phyloP scores from a whole-genome alignment of 2,888 invertebrate species.

The Netelia melanura region DNA sequence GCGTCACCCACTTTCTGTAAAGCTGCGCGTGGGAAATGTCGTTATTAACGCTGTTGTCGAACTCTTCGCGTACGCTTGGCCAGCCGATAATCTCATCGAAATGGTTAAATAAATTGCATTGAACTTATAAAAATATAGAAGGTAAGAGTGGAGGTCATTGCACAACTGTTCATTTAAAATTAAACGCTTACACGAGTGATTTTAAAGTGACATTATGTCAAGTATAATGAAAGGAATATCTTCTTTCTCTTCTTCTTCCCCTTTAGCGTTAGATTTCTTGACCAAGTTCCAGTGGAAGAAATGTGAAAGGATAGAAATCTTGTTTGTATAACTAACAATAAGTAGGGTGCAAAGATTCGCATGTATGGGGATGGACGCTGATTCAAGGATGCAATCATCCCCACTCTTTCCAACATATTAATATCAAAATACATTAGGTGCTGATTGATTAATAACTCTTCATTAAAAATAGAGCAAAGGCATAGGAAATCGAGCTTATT shows the following conservation, averaged over 20 bases:
- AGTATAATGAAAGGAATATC: no score
- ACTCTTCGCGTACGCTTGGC: conserved; percentile 76
- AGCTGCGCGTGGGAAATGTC: conserved; percentile 68
- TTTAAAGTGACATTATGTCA: no score
- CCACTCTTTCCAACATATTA: no score
- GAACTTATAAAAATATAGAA: no score
- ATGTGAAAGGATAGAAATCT: not conserved
- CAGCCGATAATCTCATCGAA: conserved; percentile 75
- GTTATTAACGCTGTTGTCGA: conserved; percentile 72
- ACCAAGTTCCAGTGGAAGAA: not conserved
- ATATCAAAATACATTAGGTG: no score
- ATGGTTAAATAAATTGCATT: conserved; percentile 67
- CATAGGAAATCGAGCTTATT: conserved; percentile 65
- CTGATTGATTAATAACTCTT: not conserved
- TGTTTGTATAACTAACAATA: no score
- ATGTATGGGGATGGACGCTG: no score
- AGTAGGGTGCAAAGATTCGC: no score
- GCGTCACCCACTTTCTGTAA: conserved; percentile 71
- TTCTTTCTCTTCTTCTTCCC: no score
- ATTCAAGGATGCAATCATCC: no score
- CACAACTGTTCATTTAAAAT: not conserved
- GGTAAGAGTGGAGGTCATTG: no score
- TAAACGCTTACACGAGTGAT: not conserved
- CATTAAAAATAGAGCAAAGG: conserved; percentile 52
- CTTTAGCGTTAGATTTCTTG: no score